These are phyloP conservation scores for Otocyon megalotis DNA, from an alignment of 2,113 vertebrate species.

Conservation along the genomic window DNA sequence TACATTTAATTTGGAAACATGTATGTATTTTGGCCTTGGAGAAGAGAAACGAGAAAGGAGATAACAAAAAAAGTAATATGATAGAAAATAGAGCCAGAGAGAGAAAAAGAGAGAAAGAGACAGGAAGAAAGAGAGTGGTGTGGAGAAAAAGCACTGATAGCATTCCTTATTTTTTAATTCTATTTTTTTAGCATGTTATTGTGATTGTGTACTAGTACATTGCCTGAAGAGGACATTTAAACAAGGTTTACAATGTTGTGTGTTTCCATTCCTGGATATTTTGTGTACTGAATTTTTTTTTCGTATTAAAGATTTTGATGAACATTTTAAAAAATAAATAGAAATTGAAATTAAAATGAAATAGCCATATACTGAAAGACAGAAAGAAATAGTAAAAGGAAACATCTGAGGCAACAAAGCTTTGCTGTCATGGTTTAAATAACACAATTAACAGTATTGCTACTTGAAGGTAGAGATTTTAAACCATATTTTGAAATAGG, in stretches of 20 bases:
- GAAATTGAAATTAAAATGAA: conserved; percentile 25
- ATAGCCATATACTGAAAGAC: background rate
- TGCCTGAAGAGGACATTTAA: background rate
- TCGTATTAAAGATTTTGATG: background rate
- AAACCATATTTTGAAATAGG: background rate
- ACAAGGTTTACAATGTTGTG: background rate
- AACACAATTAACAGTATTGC: background rate
- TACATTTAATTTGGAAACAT: background rate
- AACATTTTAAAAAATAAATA: background rate
- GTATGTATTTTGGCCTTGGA: conserved; percentile 31
- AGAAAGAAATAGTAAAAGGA: background rate
- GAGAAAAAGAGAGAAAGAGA: background rate
- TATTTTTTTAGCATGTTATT: background rate
- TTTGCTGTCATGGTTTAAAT: background rate
- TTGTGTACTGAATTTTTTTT: background rate
- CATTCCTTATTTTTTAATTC: background rate
- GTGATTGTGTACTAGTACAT: background rate
- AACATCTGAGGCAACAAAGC: background rate
- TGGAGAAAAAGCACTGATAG: background rate
- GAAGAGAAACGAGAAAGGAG: background rate
- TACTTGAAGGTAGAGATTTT: conserved; percentile 11
- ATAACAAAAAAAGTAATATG: background rate
- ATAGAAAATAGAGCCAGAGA: background rate
- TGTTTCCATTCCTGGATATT: background rate
- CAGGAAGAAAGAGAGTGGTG: background rate